phyloP scores from a whole-genome alignment of 2,888 invertebrate species.

The Ferdinandea cuprea region DNA sequence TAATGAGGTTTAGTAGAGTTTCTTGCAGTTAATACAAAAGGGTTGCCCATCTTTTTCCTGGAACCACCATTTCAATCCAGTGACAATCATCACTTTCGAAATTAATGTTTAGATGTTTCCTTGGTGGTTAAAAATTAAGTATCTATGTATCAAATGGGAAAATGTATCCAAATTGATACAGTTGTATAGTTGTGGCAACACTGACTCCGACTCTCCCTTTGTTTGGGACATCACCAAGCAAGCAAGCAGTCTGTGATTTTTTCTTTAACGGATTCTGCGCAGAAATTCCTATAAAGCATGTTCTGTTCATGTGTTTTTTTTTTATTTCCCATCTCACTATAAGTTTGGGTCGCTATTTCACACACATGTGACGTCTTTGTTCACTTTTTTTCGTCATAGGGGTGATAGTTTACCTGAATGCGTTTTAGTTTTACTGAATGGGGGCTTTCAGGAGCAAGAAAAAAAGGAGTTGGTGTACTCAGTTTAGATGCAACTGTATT shows the following conservation, averaged over 20 bases:
- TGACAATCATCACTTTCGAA: no score
- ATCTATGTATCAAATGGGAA: no score
- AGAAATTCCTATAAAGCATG: constrained; percentile 44
- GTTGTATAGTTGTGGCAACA: no score
- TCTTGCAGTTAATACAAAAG: no score
- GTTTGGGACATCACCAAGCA: constrained; percentile 27
- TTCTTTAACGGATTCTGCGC: constrained; percentile 54
- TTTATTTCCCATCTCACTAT: constrained; percentile 40
- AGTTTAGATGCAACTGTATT: constrained; percentile 16
- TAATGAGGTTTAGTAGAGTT: no score
- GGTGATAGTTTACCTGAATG: constrained; percentile 35
- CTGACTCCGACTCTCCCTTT: constrained; percentile 73
- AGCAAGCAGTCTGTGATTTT: constrained; percentile 16
- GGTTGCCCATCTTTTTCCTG: no score
- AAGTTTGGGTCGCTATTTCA: constrained; percentile 20
- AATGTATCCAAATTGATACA: no score
- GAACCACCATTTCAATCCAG: no score
- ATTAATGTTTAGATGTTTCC: no score
- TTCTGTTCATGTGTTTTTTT: constrained; percentile 39
- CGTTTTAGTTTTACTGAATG: constrained; percentile 48
- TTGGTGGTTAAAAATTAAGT: no score
- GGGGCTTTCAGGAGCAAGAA: constrained; percentile 17
- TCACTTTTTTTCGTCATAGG: background rate
- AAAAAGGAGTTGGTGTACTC: constrained; percentile 8
- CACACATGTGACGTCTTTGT: constrained; percentile 32